phyloP scores from a whole-genome alignment of 2,113 vertebrate genomes.

The Strigops habroptila region DNA sequence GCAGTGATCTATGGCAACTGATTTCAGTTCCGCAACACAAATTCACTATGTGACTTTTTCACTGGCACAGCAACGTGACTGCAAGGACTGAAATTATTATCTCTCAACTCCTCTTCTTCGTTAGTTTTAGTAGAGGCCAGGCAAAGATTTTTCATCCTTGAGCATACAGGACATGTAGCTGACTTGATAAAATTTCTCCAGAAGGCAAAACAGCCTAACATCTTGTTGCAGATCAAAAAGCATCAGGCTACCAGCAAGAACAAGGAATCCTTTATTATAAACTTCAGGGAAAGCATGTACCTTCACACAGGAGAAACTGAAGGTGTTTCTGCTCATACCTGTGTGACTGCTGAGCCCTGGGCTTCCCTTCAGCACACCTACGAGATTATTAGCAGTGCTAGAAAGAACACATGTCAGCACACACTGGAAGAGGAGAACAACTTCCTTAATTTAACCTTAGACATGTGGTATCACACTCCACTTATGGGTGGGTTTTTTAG shows the following conservation, averaged over 20 bases:
- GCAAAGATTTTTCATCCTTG: background rate
- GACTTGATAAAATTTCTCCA: background rate
- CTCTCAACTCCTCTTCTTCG: background rate
- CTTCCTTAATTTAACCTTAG: background rate
- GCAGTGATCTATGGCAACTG: fast-evolving
- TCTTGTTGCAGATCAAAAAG: background rate
- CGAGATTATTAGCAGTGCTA: background rate
- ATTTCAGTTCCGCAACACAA: background rate
- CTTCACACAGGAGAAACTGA: background rate
- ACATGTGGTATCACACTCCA: background rate
- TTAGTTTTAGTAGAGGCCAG: background rate
- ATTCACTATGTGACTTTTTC: background rate
- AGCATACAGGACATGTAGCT: fast-evolving
- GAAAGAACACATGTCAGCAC: background rate
- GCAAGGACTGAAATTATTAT: fast-evolving
- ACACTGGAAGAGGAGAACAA: background rate
- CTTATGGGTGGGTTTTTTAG: background rate
- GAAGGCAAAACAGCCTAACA: background rate
- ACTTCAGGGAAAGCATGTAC: fast-evolving
- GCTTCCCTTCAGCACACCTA: background rate
- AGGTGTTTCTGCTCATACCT: background rate
- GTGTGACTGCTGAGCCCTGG: background rate
- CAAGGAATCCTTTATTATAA: background rate
- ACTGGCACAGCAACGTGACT: background rate
- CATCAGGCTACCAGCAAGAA: background rate